Percentiles rank a stretch among this genome's conserved stretches.
phyloP scores from a whole-genome alignment of 1,140 invertebrate genomes.

The Drosophila yakuba region DNA sequence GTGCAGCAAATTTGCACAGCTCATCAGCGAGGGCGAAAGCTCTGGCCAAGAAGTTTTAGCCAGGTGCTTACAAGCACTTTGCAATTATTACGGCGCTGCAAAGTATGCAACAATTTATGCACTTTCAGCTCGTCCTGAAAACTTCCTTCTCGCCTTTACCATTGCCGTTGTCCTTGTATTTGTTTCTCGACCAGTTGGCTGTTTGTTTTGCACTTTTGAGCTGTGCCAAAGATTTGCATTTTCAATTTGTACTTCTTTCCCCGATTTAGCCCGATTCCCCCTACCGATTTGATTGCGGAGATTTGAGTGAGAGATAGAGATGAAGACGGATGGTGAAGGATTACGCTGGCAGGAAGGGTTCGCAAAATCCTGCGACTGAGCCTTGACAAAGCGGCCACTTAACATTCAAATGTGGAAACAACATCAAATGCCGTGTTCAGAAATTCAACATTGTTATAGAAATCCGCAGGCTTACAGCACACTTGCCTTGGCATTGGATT shows the following conservation, averaged over 20 bases:
- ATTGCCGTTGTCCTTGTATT: neutral
- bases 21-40: slow-evolving; percentile 27
- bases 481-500: slow-evolving; percentile 43
- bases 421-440: slow-evolving; percentile 60
- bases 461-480: slow-evolving; percentile 59
- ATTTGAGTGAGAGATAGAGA: slow-evolving; percentile 33
- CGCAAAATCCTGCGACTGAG: slow-evolving; percentile 26
- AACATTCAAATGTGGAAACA: slow-evolving; percentile 61
- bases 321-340: slow-evolving; percentile 36
- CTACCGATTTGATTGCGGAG: slow-evolving; percentile 19
- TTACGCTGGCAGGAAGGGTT: slow-evolving; percentile 34
- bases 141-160: neutral
- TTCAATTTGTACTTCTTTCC: slow-evolving; percentile 63
- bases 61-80: slow-evolving; percentile 71
- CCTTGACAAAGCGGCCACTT: slow-evolving; percentile 54
- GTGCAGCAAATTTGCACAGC: slow-evolving; percentile 55
- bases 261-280: neutral
- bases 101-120: slow-evolving; percentile 74
- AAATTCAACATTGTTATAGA: slow-evolving; percentile 58
- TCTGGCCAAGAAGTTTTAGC: slow-evolving; percentile 51
- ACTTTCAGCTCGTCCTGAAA: slow-evolving; percentile 39
- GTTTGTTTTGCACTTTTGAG: slow-evolving; percentile 80
- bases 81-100: slow-evolving; percentile 71
- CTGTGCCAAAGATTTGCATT: slow-evolving; percentile 77
- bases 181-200: slow-evolving; percentile 25